These are phyloP conservation scores for Lichenostomus cassidix DNA, from an alignment of 2,113 vertebrate genomes.

Conservation along the genomic window DNA sequence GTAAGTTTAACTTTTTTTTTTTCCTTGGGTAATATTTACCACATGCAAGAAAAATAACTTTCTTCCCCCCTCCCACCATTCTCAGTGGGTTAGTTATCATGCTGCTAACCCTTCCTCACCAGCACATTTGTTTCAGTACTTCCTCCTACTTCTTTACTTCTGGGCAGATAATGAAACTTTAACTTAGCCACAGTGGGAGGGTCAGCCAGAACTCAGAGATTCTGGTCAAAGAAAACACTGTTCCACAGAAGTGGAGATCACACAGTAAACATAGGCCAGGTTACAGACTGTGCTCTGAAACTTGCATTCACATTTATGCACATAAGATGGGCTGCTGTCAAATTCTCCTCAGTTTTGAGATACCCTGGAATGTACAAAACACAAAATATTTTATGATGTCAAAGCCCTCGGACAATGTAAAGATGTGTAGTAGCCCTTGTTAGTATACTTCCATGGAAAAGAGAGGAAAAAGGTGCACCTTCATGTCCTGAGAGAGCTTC, in stretches of 20 bases:
- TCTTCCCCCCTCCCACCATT: not conserved
- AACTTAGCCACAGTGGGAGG: not conserved
- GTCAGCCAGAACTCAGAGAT: not conserved
- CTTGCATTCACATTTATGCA: not conserved
- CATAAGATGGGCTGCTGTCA: not conserved
- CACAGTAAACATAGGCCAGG: not conserved
- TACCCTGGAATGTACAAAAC: not conserved
- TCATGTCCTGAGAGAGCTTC: not conserved
- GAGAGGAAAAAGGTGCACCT: not conserved
- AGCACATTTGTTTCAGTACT: not conserved
- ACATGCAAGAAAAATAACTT: not conserved
- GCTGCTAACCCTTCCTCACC: not conserved
- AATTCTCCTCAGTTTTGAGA: not conserved
- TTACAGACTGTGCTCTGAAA: not conserved
- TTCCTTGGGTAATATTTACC: not conserved
- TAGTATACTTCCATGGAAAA: not conserved
- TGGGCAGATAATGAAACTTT: not conserved
- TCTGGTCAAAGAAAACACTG: not conserved
- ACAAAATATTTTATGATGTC: not conserved
- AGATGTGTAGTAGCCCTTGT: not conserved
- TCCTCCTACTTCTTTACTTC: not conserved
- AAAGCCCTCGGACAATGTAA: not conserved
- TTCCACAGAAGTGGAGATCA: not conserved
- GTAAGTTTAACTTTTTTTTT: conserved; percentile 62
- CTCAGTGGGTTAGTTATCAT: not conserved